Evolutionary conservation across 2,888 invertebrate genomes (phyloP).

Genomic region (Crocallis elinguaria): DNA sequence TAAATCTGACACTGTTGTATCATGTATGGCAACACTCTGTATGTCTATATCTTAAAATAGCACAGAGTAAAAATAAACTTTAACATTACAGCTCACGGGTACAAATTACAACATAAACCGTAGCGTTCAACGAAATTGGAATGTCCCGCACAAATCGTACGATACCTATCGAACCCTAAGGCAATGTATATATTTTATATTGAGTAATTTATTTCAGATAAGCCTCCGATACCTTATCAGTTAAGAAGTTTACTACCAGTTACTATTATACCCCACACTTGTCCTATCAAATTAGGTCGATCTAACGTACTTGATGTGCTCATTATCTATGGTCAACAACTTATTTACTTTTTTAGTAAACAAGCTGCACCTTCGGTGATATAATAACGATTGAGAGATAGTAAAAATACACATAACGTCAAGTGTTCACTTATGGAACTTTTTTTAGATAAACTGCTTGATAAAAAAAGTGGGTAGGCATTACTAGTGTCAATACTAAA

Average conservation of each 20-base stretch:
- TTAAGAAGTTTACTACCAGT: constrained; percentile 57
- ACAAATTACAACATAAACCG: too few relatives aligned
- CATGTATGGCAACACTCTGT: too few relatives aligned
- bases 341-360: constrained; percentile 41
- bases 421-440: too few relatives aligned
- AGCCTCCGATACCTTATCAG: constrained; percentile 57
- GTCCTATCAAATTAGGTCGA: constrained; percentile 73
- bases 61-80: too few relatives aligned
- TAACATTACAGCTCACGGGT: too few relatives aligned
- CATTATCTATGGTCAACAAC: constrained; percentile 35
- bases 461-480: too few relatives aligned
- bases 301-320: constrained; percentile 48
- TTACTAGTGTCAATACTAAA: too few relatives aligned
- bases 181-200: constrained; percentile 7
- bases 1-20: too few relatives aligned
- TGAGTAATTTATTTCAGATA: constrained; percentile 43
- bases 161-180: neutral
- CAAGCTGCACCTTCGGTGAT: constrained; percentile 38
- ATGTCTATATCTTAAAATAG: too few relatives aligned
- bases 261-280: constrained; percentile 52
- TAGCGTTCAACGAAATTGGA: too few relatives aligned
- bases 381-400: constrained; percentile 19
- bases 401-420: constrained; percentile 17
- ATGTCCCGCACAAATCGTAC: neutral
- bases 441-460: too few relatives aligned